Evolutionary conservation across 2,888 invertebrate genomes (phyloP), one percentile per base, ranked within the genome.

Genomic region (Flexamia atlantica): DNA sequence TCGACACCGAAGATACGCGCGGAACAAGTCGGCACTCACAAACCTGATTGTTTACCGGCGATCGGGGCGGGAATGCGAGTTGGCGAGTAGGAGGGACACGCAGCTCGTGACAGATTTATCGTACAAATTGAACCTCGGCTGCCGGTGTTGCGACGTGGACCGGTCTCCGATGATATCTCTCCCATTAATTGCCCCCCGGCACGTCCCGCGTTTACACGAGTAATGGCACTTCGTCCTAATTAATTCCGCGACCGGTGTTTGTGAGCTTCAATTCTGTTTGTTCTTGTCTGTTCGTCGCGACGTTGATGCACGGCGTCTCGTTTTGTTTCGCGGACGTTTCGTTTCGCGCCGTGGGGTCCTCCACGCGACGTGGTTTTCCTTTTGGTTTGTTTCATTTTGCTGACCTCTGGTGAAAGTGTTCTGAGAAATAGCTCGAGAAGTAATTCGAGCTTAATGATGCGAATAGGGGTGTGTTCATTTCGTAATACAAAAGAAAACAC

Each of bases 61-160:
- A 30, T 60, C 36, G 23, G 81, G 68, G 36, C 42, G 68, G 70
- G 40, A 40, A 0, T 25, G 60, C 40, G 72, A 23, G 70, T 28
- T 14, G 72, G 60, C 40, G 72, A 23, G 70, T 28, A n/a, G 72
- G 42, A 36, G 72, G 42, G 76, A 23, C 20, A 9, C 53, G 20
- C 23, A n/a, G 53, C 28, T 14, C 28, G 74, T n/a, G 79, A 79
- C 79, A 79, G 79, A 79, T 79, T 79, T 57, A 79, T 36, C 50
- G 79, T 28, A 79, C 79, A 79, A 79, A 79, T 79, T 79, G 79
- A 53, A 57, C 50, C 23, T 17, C 46, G 57, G 79, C 79, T 79
- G 32, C 79, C 36, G 79, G 79, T 57, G 76, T 76, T 50, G 30
- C 50, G 20, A 5, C 32, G 12, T 3, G 76, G 50, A 32, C 79